Evolutionary conservation across 1,140 invertebrate genomes (phyloP), one percentile per base, ranked within the genome.

Genomic region (Formica exsecta): DNA sequence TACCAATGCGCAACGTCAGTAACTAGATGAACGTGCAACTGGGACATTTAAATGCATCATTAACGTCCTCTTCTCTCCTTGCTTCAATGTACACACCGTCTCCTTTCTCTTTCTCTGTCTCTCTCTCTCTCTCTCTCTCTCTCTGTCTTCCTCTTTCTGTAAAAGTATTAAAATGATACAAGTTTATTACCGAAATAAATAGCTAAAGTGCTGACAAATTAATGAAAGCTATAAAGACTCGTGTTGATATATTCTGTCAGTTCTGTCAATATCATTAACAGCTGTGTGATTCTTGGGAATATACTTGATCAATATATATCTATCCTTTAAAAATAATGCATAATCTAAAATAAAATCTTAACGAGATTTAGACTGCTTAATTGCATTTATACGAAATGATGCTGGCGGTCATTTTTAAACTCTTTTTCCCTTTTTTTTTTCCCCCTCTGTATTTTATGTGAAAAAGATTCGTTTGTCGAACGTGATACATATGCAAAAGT

Each of bases 1-100:
- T 11, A 48, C 19, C 41, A 54, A 73, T 73, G 68, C 16, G 48
- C 68, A 59, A 32, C 25, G 66, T n/a, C n/a, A 57, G 38, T 61
- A 32, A 73, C 16, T 36, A 41, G 48, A 25, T 25, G 54, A 81
- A 16, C 51, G 68, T 74, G 76, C 68, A 44, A 61, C 38, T 13
- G 68, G 25, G 25, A 62, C 38, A 57, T 74, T 71, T 80, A 71
- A 80, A 51, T 57, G 38, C 77, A 80, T 41, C 38, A 80, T 70
- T 44, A 38, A 3, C 44, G 32, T 25, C 32, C 44, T 32, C 11
- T 57, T 22, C 6, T 13, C 6, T n/a, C 36, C 16, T 9, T 44
- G 11, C 22, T 29, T 3, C 22, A 48, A n/a, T 48, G 19, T 48
- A 65, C 38, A 61, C 19, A 41, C 4, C 9, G 25, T 80, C 44